These are phyloP conservation scores for Cyphotilapia sp. DNA, from an alignment of 2,113 vertebrate species.

Conservation along the genomic window DNA sequence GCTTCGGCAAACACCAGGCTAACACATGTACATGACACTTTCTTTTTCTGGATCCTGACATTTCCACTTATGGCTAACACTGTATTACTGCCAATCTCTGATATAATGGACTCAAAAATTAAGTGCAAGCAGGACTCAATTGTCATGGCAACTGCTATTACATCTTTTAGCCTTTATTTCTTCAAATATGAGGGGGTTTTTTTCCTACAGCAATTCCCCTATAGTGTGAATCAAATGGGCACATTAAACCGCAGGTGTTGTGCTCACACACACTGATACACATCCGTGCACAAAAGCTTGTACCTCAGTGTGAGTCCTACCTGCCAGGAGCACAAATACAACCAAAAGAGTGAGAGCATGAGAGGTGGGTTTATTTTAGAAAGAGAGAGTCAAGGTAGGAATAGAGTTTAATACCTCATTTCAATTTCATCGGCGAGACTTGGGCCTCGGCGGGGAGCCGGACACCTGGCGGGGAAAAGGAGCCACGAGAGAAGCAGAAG, in stretches of 20 bases:
- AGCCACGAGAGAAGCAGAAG: background rate
- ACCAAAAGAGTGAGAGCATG: background rate
- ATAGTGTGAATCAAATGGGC: background rate
- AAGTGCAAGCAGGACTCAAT: background rate
- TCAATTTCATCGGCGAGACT: conserved; percentile 24
- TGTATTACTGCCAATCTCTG: background rate
- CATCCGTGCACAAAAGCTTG: background rate
- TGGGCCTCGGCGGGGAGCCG: background rate
- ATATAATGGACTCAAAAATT: background rate
- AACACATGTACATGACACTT: background rate
- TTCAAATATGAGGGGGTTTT: rapidly evolving
- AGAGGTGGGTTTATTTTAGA: conserved; percentile 20
- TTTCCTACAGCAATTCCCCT: background rate
- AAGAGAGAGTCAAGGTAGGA: background rate
- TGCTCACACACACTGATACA: background rate
- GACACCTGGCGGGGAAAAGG: background rate
- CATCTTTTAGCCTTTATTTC: background rate
- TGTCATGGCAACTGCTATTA: conserved; percentile 31
- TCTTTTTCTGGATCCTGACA: background rate
- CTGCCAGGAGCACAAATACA: background rate
- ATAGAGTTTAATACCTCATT: conserved; percentile 32
- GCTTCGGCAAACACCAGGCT: background rate
- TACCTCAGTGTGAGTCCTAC: background rate
- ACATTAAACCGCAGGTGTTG: background rate
- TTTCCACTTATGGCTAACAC: background rate